Conservation (phyloP, 2,888 invertebrate species). For the Vesta saturnalis region DNA sequence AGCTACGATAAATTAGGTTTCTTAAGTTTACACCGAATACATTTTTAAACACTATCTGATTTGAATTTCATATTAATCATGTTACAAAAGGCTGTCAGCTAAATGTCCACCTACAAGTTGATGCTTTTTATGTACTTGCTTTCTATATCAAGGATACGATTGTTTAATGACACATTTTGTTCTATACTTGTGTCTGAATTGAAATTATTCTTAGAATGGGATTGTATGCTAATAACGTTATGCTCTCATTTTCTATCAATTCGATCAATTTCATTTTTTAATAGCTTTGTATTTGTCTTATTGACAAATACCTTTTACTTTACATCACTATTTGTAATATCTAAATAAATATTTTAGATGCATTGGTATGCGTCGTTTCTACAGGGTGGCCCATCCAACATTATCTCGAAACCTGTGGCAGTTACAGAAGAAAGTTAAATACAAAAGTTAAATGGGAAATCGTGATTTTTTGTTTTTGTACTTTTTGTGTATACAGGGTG, state of each 20-base stretch:
- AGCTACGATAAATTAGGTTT: conserved; percentile 36
- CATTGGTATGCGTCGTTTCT: no score
- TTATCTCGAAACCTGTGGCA: no score
- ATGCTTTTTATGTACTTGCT: background rate
- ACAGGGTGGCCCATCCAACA: no score
- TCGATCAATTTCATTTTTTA: background rate
- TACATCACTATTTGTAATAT: no score
- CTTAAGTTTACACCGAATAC: conserved; percentile 33
- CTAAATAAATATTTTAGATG: no score
- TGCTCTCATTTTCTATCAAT: conserved; percentile 11
- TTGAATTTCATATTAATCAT: conserved; percentile 34
- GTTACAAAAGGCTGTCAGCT: conserved; percentile 20
- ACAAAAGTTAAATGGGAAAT: no score
- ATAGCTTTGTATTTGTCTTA: conserved; percentile 2
- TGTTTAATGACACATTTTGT: conserved; percentile 10
- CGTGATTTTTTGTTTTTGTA: no score
- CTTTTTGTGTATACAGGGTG: no score
- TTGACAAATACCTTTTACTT: no score
- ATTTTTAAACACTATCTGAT: conserved; percentile 39
- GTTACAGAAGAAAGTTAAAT: no score
- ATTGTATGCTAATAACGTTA: conserved; percentile 7
- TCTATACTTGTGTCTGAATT: no score
- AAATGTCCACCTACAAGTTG: conserved; percentile 19
- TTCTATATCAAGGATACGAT: conserved; percentile 15
- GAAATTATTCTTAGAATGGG: conserved; percentile 7